Evolutionary conservation across 2,888 invertebrate species (phyloP).

Genomic region (Melinaea menophilus): DNA sequence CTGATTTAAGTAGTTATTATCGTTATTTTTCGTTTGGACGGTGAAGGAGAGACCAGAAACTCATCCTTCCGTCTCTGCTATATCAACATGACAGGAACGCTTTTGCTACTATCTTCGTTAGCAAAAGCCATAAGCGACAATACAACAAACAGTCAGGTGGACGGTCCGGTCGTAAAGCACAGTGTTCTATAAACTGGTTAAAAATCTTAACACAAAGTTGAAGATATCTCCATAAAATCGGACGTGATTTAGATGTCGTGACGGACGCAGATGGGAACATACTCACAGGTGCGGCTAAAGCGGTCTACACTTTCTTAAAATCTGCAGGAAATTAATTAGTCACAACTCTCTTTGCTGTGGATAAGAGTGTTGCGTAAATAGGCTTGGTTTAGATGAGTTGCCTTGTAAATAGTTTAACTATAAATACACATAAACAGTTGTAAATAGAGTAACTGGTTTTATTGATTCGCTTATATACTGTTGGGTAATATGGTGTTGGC

Average conservation of each 20-base stretch:
- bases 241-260: neutral
- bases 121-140: no score
- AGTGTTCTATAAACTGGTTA: neutral
- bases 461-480: neutral
- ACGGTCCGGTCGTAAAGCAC: no score
- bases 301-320: conserved; percentile 42
- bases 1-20: no score
- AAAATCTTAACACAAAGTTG: neutral
- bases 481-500: conserved; percentile 6
- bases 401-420: conserved; percentile 17
- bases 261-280: conserved; percentile 10
- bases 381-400: conserved; percentile 29
- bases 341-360: conserved; percentile 32
- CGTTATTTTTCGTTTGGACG: no score
- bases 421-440: conserved; percentile 9
- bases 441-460: conserved; percentile 19
- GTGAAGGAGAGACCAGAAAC: no score
- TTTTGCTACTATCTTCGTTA: no score
- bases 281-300: conserved; percentile 27
- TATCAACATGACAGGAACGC: no score
- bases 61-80: no score
- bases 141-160: no score
- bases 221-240: neutral
- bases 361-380: conserved; percentile 32
- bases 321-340: conserved; percentile 43